Conservation (phyloP, 2,888 invertebrate genomes). For the Hypercompe scribonia region DNA sequence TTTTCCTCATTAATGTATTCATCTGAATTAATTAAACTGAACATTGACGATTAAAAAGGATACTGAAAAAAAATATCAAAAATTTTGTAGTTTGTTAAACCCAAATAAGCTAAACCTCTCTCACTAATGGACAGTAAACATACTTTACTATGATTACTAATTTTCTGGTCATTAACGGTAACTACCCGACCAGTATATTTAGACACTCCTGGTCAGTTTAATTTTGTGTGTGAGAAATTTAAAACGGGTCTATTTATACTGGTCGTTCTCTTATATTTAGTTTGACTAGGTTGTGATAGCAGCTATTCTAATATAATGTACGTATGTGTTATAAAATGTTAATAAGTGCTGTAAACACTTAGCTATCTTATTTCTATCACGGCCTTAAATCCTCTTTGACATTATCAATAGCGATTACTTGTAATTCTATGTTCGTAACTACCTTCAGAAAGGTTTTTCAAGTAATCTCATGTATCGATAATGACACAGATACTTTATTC, state of each 20-base stretch:
- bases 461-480: constrained; percentile 39
- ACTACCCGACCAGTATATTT: constrained; percentile 49
- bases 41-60: neutral
- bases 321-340: constrained; percentile 69
- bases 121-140: constrained; percentile 69
- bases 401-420: constrained; percentile 55
- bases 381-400: constrained; percentile 74
- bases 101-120: constrained; percentile 53
- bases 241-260: constrained; percentile 47
- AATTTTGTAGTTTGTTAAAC: constrained; percentile 39
- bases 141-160: constrained; percentile 59
- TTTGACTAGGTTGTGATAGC: constrained; percentile 60
- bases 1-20: neutral
- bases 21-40: neutral
- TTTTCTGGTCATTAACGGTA: constrained; percentile 58
- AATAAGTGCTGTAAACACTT: constrained; percentile 73
- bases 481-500: constrained; percentile 19
- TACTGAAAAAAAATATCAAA: constrained; percentile 29
- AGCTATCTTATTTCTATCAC: constrained; percentile 77
- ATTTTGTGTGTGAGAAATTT: constrained; percentile 37
- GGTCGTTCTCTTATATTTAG: constrained; percentile 48
- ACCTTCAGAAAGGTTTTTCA: constrained; percentile 53
- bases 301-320: constrained; percentile 63
- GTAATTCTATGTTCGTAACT: constrained; percentile 45
- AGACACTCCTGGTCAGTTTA: constrained; percentile 38